These are phyloP conservation scores for Urophycis tenuis DNA, from an alignment of 2,797 vertebrate species.

Conservation along the genomic window DNA sequence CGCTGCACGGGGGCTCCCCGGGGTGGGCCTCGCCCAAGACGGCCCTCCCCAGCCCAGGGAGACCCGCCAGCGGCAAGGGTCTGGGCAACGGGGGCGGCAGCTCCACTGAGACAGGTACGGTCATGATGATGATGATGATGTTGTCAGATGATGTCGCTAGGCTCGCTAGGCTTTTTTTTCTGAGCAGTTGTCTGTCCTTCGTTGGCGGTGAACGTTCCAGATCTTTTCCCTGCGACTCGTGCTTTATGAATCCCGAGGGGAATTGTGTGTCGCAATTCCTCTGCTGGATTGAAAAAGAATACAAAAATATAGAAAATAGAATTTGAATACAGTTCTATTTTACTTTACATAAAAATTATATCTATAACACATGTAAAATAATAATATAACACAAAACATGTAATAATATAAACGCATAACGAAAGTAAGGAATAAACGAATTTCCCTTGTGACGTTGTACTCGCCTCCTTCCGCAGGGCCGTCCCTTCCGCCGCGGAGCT, in stretches of 20 bases:
- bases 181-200: neutral
- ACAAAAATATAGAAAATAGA: too few relatives aligned
- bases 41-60: constrained; percentile 85
- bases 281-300: neutral
- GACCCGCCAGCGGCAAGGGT: constrained; percentile 66
- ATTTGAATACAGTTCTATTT: too few relatives aligned
- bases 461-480: constrained; percentile 53
- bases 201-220: constrained; percentile 11
- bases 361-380: too few relatives aligned
- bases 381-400: neutral
- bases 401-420: neutral
- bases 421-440: neutral
- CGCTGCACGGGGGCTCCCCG: constrained; percentile 84
- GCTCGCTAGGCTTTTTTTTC: too few relatives aligned
- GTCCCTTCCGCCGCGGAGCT: constrained; percentile 77
- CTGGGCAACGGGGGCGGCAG: constrained; percentile 67
- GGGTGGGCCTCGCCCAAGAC: constrained; percentile 86
- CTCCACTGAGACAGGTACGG: constrained; percentile 82
- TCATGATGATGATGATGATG: too few relatives aligned
- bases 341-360: too few relatives aligned
- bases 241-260: neutral
- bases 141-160: too few relatives aligned
- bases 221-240: neutral
- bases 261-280: neutral
- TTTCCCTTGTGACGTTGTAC: too few relatives aligned